These are phyloP conservation scores for Spisula subtruncata DNA, from an alignment of 2,888 invertebrate species.

Conservation along the genomic window DNA sequence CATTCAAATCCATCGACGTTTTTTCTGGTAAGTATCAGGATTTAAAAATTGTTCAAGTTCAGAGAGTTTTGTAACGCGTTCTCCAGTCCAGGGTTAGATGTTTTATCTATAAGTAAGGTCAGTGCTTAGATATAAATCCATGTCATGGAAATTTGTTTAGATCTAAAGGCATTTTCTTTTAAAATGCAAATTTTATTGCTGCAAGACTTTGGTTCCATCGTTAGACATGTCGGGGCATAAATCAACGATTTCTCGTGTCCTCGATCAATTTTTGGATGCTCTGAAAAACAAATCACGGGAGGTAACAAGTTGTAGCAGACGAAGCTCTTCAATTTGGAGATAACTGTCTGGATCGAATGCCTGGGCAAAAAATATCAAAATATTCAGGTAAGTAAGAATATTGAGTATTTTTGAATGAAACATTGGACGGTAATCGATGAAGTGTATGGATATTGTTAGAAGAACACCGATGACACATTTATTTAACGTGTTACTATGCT, in stretches of 20 bases:
- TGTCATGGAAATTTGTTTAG: no score
- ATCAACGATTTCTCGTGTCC: background rate
- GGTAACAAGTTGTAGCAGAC: constrained; percentile 25
- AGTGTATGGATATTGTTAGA: background rate
- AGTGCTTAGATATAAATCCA: no score
- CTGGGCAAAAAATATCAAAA: constrained; percentile 38
- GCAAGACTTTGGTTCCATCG: background rate
- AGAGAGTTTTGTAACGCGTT: no score
- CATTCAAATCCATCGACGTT: no score
- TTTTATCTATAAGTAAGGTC: no score
- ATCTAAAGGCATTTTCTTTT: background rate
- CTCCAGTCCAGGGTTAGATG: no score
- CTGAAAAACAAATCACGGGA: background rate
- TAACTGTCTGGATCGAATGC: constrained; percentile 41
- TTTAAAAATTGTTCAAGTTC: no score
- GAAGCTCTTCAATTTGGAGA: constrained; percentile 47
- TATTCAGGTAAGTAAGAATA: constrained; percentile 39
- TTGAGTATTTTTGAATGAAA: background rate
- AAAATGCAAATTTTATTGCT: constrained; percentile 9
- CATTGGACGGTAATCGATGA: background rate
- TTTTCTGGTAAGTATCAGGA: no score
- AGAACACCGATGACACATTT: background rate
- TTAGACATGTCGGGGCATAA: background rate
- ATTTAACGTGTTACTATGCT: no score
- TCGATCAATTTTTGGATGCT: constrained; percentile 3